A percentile compares a stretch with the other conserved stretches of the same genome.
phyloP scores from a whole-genome alignment of 2,888 invertebrate species.

The Sarcophaga carnaria region DNA sequence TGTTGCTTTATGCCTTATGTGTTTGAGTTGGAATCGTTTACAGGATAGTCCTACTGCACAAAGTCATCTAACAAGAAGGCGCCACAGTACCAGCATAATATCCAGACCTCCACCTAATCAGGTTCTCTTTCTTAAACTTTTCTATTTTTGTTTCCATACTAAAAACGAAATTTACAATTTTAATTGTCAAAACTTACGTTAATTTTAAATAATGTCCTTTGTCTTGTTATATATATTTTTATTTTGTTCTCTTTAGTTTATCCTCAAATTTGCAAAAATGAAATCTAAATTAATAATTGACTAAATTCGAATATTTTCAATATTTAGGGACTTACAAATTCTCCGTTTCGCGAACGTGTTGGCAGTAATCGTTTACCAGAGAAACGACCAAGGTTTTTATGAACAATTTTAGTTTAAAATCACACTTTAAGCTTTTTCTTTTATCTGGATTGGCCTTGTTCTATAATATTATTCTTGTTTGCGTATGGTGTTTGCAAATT shows the following conservation, averaged over 20 bases:
- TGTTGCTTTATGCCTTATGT: conserved; percentile 68
- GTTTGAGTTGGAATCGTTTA: conserved; percentile 75
- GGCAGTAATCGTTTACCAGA: conserved; percentile 94
- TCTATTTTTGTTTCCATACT: conserved; percentile 49
- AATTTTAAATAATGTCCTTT: conserved; percentile 48
- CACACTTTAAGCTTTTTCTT: conserved; percentile 27
- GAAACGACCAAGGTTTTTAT: conserved; percentile 89
- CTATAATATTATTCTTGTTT: conserved; percentile 46
- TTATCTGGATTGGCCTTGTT: conserved; percentile 60
- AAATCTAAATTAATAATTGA: conserved; percentile 25
- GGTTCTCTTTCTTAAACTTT: conserved; percentile 78
- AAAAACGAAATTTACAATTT: conserved; percentile 38
- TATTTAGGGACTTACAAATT: conserved; percentile 85
- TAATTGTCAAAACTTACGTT: conserved; percentile 54
- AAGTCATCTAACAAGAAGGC: conserved; percentile 87
- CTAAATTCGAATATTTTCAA: conserved; percentile 48
- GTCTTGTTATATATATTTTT: conserved; percentile 53
- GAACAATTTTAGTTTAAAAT: conserved; percentile 22
- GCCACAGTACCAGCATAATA: conserved; percentile 87
- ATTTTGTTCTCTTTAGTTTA: conserved; percentile 46
- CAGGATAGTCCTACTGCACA: conserved; percentile 84
- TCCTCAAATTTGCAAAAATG: conserved; percentile 13
- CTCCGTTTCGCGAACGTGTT: conserved; percentile 93
- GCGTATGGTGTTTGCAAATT: conserved; percentile 61
- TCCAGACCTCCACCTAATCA: conserved; percentile 82